These are phyloP conservation scores for Procambarus clarkii DNA, from an alignment of 1,140 invertebrate species.

Conservation along the genomic window DNA sequence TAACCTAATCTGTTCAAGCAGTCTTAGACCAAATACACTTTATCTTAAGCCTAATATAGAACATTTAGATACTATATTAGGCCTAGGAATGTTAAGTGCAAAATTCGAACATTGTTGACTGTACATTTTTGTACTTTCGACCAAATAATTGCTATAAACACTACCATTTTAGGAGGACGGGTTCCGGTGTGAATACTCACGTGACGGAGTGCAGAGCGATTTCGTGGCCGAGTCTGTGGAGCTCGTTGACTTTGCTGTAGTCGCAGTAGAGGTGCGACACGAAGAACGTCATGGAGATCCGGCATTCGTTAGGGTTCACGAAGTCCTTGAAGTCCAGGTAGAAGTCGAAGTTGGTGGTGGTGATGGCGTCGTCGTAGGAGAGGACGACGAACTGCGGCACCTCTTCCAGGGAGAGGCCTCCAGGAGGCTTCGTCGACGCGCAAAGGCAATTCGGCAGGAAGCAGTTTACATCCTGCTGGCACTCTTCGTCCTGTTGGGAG, in stretches of 20 bases:
- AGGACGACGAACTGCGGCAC: conserved; percentile 95
- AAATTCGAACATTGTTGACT: too few species aligned
- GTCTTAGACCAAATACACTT: too few species aligned
- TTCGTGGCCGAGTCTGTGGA: conserved; percentile 92
- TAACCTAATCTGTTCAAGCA: too few species aligned
- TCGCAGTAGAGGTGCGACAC: conserved; percentile 96
- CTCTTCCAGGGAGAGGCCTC: neutral
- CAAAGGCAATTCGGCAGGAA: conserved; percentile 96
- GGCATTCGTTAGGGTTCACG: conserved; percentile 94
- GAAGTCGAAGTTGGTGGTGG: conserved; percentile 95
- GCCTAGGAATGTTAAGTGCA: too few species aligned
- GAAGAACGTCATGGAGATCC: conserved; percentile 94
- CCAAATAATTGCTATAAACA: too few species aligned
- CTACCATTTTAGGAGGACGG: too few species aligned
- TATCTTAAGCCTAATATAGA: too few species aligned
- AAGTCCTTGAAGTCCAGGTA: conserved; percentile 92
- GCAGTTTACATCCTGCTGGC: conserved; percentile 77
- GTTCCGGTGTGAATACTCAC: conserved; percentile 36
- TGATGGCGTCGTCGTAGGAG: conserved; percentile 96
- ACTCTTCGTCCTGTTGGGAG: neutral
- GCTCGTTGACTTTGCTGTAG: conserved; percentile 92
- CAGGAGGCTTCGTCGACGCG: conserved; percentile 88
- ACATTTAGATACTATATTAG: too few species aligned
- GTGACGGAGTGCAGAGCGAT: conserved; percentile 88
- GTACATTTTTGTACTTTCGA: too few species aligned